Base-by-base conservation (phyloP, 1,140 invertebrate genomes). In the Delia radicum region DNA sequence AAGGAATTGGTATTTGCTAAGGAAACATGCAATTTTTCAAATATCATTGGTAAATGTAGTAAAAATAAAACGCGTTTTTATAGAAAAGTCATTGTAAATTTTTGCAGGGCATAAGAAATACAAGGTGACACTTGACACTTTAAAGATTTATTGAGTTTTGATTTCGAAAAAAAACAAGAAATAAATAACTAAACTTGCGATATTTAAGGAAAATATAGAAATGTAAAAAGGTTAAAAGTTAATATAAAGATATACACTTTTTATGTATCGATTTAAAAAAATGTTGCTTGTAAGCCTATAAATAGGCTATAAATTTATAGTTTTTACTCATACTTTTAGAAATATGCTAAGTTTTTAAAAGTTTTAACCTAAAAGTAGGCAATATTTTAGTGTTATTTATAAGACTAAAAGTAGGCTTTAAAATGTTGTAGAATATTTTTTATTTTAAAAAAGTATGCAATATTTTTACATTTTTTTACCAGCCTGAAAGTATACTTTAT, bases 11-110 rank as follows among this genome's bases (percentile, higher is more conserved):
- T 55, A 55, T 55, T 55, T 55, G 33, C 4, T 37, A 69, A 69
- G 65, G 65, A 69, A 69, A 69, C 65, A 69, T 69, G 65, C 65
- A 69, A 69, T 69, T 69, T 69, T 69, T 69, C 65, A 69, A 69
- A 69, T 69, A 69, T 69, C 65, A 7, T 69, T 69, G n/a, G 29
- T 65, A n/a, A 15, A 13, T 29, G 15, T 15, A 13, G 12, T 27
- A 21, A 7, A n/a, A n/a, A n/a, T 62, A 63, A 63, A 62, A 31
- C 28, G 27, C 63, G 62, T 67, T 67, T 55, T 67, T 67, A 8
- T 33, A 29, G 15, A 29, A 15, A 65, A 65, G 62, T 28, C 62
- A 28, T 61, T 27, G 48, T 55, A 28, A 65, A 31, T 31, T 15
- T 67, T 18, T 7, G 31, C 27, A n/a, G 27, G 15, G 13, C 27